Evolutionary conservation across 2,113 vertebrate species (phyloP).

Genomic region (Illadopsis cleaveri): DNA sequence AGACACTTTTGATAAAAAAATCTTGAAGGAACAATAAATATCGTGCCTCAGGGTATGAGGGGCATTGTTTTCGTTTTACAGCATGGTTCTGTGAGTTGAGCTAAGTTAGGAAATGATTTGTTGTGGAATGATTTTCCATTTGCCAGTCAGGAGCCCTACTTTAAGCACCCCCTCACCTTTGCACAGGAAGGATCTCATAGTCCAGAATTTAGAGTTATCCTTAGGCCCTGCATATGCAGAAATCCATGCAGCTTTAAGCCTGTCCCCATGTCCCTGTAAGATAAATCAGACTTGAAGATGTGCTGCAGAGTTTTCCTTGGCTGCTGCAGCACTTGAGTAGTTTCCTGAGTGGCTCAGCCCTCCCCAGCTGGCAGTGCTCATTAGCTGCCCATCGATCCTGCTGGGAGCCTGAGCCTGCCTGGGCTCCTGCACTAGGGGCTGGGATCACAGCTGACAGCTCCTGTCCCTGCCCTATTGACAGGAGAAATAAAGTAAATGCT

Average conservation of each 20-base stretch:
- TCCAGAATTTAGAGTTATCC: background rate
- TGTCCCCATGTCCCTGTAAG: rapidly evolving
- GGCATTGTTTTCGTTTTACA: background rate
- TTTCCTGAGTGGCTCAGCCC: background rate
- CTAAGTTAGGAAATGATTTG: background rate
- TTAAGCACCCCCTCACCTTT: background rate
- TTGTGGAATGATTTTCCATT: background rate
- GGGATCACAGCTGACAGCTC: background rate
- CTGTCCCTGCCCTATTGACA: background rate
- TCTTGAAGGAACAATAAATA: background rate
- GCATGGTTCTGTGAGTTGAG: background rate
- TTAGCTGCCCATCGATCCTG: background rate
- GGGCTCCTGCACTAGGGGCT: background rate
- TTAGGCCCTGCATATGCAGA: background rate
- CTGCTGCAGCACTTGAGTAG: background rate
- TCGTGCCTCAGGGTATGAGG: background rate
- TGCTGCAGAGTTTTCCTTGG: background rate
- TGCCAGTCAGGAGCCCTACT: background rate
- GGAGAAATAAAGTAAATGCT: background rate
- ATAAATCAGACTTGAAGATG: background rate
- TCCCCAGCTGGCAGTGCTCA: background rate
- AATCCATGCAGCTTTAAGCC: background rate
- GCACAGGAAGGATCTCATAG: background rate
- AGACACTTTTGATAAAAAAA: background rate
- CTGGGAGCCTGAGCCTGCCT: background rate